Base-by-base conservation (phyloP, 2,888 invertebrate species). In the Myopa testacea region DNA sequence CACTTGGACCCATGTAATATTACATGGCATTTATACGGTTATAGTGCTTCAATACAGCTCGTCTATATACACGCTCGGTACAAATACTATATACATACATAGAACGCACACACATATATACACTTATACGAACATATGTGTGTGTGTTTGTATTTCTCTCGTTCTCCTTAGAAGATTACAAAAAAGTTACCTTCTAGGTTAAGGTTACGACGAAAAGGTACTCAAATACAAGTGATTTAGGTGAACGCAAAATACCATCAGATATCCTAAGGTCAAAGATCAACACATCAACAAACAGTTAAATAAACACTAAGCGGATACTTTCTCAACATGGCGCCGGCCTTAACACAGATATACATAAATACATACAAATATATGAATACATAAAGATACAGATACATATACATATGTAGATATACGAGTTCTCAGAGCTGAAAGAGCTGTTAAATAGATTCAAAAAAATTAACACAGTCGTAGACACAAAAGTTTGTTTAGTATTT, bases 181-280 rank as follows among this genome's bases (percentile, higher is more conserved):
- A 26, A 26, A 26, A 26, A 26, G 26, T 26, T 26, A 26, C 26
- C 45, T 45, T 45, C 45, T 45, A 62, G 69, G 40, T 40, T 71
- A 40, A 52, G 37, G 62, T 71, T 63, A 70, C 70, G 63, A 76
- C 76, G 62, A 14, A 76, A 76, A 76, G 71, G 70, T 76, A 76
- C 76, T 45, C 52, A 26, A 71, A 62, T 71, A 63, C 76, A 71
- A 71, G 50, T 63, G 72, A 16, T 34, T 40, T 40, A 63, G 52
- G 55, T 70, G 34, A 12, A 71, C 40, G 26, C 26, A 26, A 26
- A 2, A 26, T 26, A 26, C 26, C 26, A 26, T 26, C 26, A 26
- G 26, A 26, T 26, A 26, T 26, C 26, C 37, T 38, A 19, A 50
- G 34, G 26, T 26, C 45, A 50, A 69, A 19, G 26, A 19, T 71